Percentiles rank a stretch among this genome's conserved stretches.
Conservation (phyloP, 2,113 vertebrate genomes). For the Halichoeres trimaculatus region DNA sequence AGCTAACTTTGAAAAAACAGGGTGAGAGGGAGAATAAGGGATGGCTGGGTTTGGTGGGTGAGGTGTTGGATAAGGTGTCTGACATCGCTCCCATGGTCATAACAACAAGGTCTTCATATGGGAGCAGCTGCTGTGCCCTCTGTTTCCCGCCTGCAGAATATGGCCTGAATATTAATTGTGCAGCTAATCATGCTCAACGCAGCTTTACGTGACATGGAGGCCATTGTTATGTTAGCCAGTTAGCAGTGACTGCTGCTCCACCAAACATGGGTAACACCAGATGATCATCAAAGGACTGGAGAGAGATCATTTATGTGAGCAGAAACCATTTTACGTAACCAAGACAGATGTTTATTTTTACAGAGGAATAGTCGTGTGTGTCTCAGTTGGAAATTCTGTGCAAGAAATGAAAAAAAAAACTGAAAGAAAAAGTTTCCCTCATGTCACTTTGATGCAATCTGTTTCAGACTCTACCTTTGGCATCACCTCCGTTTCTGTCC, state of each 20-base stretch:
- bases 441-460: constrained; percentile 46
- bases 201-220: constrained; percentile 60
- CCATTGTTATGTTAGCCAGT: constrained; percentile 28
- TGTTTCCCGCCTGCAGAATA: constrained; percentile 73
- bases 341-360: constrained; percentile 24
- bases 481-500: constrained; percentile 37
- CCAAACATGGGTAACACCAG: neutral
- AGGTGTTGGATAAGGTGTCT: constrained; percentile 46
- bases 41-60: neutral
- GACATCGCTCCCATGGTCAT: constrained; percentile 71
- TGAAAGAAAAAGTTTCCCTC: constrained; percentile 6
- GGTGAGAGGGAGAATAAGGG: neutral
- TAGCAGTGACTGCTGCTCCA: constrained; percentile 27
- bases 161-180: constrained; percentile 79
- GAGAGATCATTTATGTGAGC: neutral
- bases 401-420: constrained; percentile 29
- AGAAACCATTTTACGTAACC: neutral
- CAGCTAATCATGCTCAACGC: constrained; percentile 68
- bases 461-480: constrained; percentile 54
- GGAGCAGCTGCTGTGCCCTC: constrained; percentile 79
- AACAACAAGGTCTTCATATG: constrained; percentile 77
- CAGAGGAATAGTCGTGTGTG: constrained; percentile 19
- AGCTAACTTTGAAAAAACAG: constrained; percentile 14
- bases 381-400: constrained; percentile 27
- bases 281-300: constrained; percentile 43